These are phyloP conservation scores for Drosophila dunni DNA, from an alignment of 1,140 invertebrate species.

Conservation along the genomic window DNA sequence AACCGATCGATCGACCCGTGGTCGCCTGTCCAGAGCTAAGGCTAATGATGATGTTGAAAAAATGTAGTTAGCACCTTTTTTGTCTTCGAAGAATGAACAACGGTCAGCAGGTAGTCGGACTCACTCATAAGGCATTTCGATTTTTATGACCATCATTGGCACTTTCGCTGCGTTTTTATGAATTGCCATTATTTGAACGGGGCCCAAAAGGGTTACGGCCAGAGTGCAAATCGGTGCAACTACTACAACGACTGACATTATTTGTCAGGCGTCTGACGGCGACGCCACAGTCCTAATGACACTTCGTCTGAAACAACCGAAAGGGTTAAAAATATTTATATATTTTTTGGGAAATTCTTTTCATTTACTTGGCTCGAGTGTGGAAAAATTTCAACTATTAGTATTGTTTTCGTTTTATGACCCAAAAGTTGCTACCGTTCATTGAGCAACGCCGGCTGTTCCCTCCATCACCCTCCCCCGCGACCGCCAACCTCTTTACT, in stretches of 20 bases:
- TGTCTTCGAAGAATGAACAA: conserved; percentile 71
- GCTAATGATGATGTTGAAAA: conserved; percentile 60
- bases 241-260: conserved; percentile 30
- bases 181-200: conserved; percentile 46
- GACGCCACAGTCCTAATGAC: conserved; percentile 77
- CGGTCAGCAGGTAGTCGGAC: conserved; percentile 12
- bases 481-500: background rate
- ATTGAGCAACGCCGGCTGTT: conserved; percentile 62
- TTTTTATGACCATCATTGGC: conserved; percentile 61
- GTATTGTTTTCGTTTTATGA: conserved; percentile 43
- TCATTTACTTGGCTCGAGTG: conserved; percentile 57
- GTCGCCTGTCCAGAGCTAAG: conserved; percentile 11
- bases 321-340: conserved; percentile 60
- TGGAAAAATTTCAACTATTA: conserved; percentile 59
- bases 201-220: conserved; percentile 56
- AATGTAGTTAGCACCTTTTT: conserved; percentile 77
- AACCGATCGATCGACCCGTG: background rate
- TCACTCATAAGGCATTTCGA: background rate
- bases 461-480: background rate
- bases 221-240: conserved; percentile 14
- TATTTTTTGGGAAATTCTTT: conserved; percentile 64
- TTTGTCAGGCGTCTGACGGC: conserved; percentile 41
- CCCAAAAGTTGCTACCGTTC: conserved; percentile 71
- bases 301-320: conserved; percentile 50
- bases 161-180: conserved; percentile 71